Percentiles rank a stretch among this genome's conserved stretches.
Evolutionary conservation across 1,140 invertebrate species (phyloP).

Genomic region (Halictus rubicundus): DNA sequence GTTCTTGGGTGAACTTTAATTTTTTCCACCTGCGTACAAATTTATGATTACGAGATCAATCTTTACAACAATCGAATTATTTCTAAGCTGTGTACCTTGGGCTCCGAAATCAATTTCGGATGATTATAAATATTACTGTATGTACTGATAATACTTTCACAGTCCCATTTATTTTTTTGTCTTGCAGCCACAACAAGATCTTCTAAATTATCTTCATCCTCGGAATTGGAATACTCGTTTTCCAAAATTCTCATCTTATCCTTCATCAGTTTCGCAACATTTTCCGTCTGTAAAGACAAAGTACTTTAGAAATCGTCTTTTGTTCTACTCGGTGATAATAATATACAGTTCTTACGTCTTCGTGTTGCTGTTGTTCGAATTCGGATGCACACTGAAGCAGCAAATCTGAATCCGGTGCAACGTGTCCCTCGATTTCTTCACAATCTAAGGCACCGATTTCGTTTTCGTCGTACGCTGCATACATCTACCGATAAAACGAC

Average conservation of each 20-base stretch:
- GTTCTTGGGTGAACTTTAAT: conserved; percentile 87
- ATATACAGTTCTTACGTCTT: conserved; percentile 63
- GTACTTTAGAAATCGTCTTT: not conserved
- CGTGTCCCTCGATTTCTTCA: conserved; percentile 93
- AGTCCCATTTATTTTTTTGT: conserved; percentile 92
- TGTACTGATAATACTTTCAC: conserved; percentile 94
- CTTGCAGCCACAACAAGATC: conserved; percentile 82
- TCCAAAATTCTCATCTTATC: conserved; percentile 70
- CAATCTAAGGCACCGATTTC: conserved; percentile 94
- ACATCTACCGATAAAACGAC: conserved; percentile 83
- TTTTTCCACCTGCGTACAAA: conserved; percentile 78
- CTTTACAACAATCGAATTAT: conserved; percentile 7
- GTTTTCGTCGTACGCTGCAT: conserved; percentile 92
- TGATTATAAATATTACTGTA: conserved; percentile 96
- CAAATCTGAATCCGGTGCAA: conserved; percentile 85
- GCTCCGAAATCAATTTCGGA: conserved; percentile 92
- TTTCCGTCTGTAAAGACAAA: conserved; percentile 62
- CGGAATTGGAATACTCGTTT: conserved; percentile 68
- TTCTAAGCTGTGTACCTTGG: conserved; percentile 80
- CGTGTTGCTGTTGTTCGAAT: conserved; percentile 79
- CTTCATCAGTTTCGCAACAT: conserved; percentile 69
- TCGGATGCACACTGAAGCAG: conserved; percentile 83
- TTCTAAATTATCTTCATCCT: conserved; percentile 83
- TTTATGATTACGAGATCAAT: not conserved
- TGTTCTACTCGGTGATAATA: not conserved